Base-by-base conservation (phyloP, 2,888 invertebrate species). In the Ligdia adustata region DNA sequence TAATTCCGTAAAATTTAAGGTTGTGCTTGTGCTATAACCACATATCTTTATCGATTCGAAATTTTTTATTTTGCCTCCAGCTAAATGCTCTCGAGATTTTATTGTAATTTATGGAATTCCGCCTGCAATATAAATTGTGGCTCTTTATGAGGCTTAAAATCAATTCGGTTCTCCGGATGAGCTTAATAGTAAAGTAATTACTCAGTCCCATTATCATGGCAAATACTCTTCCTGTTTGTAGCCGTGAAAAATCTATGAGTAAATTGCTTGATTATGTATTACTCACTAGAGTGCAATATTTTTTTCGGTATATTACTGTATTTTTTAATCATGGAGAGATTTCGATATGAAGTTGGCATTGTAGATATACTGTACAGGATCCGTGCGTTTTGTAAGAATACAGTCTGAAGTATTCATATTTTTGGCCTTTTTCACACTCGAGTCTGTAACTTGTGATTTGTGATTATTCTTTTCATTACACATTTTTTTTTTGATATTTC, bases 1-100 rank as follows among this genome's bases (percentile, higher is more conserved):
- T 32, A 16, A 13, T 7, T 37, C 9, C 7, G 15, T 42, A 52
- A 27, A 31, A 47, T 27, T 27, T 49, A 42, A 47, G 80, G 79
- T 82, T 81, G 79, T 77, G 78, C 78, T 79, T 78, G 65, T 69
- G 73, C 75, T 78, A 74, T 81, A n/a, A 75, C 71, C 69, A 76
- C 78, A 75, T 78, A 76, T 83, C 69, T 72, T 73, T 66, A 48
- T 31, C 7, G 32, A 38, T 38, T 33, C 34, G 15, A 45, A 6
- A 11, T 33, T 66, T 65, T n/a, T 60, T 60, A 66, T 77, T 79
- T 80, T 79, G 81, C 77, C 75, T 76, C 76, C 45, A 26, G 31
- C 14, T 7, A 22, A n/a, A 5, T 72, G 71, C 72, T 76, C 74
- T 73, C 60, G 61, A 66, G n/a, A 61, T 68, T 68, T 73, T 64